These are phyloP conservation scores for Linepithema humile DNA, from an alignment of 1,140 invertebrate species.

Conservation along the genomic window DNA sequence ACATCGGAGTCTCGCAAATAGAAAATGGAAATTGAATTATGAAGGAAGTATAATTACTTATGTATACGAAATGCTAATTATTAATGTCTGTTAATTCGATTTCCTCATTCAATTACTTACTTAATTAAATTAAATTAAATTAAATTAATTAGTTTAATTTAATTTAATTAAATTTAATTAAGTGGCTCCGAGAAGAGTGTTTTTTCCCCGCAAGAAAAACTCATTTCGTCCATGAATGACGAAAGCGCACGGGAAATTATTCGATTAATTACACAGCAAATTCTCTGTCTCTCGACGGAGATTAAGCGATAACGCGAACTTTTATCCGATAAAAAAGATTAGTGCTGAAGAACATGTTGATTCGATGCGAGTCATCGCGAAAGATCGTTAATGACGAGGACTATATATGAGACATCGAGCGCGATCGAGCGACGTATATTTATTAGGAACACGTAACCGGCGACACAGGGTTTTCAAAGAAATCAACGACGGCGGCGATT, in stretches of 20 bases:
- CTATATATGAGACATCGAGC: not conserved
- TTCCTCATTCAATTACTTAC: not conserved
- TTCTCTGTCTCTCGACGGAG: not conserved
- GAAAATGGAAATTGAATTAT: not conserved
- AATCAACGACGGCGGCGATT: slow-evolving; percentile 1
- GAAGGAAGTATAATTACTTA: not conserved
- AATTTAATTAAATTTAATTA: no score
- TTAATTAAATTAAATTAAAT: slow-evolving; percentile 15
- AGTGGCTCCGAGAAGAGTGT: no score
- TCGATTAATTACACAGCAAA: slow-evolving; percentile 40
- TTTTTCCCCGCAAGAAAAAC: not conserved
- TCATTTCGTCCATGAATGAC: not conserved
- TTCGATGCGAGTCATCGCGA: slow-evolving; percentile 8
- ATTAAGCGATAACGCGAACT: slow-evolving; percentile 22
- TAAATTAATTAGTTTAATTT: no score
- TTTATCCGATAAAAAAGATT: slow-evolving; percentile 33
- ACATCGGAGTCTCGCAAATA: not conserved
- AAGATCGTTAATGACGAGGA: slow-evolving; percentile 29
- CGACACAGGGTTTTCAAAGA: slow-evolving; percentile 34
- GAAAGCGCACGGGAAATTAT: not conserved
- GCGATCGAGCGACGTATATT: not conserved
- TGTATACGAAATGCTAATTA: not conserved
- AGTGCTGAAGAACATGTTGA: not conserved
- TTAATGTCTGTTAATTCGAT: not conserved
- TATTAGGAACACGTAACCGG: slow-evolving; percentile 16